phyloP scores from a whole-genome alignment of 2,888 invertebrate genomes.

The Eutolmus rufibarbis region DNA sequence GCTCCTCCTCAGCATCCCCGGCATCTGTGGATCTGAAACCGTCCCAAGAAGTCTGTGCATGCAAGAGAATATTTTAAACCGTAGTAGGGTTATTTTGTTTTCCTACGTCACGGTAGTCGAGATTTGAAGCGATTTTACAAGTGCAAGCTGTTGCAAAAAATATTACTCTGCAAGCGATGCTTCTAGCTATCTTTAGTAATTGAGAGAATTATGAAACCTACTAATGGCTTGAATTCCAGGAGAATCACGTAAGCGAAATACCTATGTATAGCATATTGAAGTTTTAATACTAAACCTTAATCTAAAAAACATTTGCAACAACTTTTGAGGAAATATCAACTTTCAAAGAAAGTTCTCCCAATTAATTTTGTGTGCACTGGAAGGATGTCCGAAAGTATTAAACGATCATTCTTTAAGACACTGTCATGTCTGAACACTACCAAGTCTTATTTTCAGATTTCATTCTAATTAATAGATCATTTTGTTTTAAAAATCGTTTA shows the following conservation, averaged over 20 bases:
- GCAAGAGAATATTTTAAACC: background rate
- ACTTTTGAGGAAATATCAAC: background rate
- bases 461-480: background rate
- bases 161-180: background rate
- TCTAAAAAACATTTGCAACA: background rate
- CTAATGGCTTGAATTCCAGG: background rate
- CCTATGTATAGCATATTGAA: background rate
- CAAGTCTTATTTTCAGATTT: background rate
- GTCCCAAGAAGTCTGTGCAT: background rate
- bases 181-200: background rate
- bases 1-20: background rate
- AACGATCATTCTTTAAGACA: background rate
- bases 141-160: background rate
- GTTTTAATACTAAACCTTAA: background rate
- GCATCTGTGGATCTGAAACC: background rate
- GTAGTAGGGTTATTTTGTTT: background rate
- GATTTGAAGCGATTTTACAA: background rate
- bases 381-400: background rate
- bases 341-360: background rate
- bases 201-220: background rate
- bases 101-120: background rate
- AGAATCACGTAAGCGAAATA: background rate
- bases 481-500: background rate
- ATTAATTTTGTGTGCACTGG: background rate
- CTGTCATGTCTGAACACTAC: background rate